Conservation (phyloP, 1,140 invertebrate species). For the Magallana angulata region DNA sequence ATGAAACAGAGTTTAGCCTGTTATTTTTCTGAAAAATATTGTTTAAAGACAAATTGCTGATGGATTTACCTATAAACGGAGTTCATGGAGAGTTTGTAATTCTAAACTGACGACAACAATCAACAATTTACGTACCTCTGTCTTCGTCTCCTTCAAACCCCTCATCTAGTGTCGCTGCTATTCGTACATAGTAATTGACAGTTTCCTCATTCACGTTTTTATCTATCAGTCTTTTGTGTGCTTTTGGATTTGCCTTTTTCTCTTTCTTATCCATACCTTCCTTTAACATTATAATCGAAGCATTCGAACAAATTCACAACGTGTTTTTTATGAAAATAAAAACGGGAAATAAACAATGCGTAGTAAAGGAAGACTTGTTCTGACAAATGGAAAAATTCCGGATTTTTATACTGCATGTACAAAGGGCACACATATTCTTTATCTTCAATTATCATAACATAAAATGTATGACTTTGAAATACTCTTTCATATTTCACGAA, state of each 20-base stretch:
- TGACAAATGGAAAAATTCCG: background rate
- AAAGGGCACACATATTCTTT: no score
- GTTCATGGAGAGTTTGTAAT: no score
- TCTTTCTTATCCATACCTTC: background rate
- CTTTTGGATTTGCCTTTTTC: background rate
- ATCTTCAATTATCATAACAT: no score
- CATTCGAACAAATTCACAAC: background rate
- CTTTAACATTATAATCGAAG: background rate
- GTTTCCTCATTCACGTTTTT: constrained; percentile 27
- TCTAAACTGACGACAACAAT: no score
- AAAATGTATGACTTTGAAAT: no score
- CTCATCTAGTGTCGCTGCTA: constrained; percentile 38
- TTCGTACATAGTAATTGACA: constrained; percentile 40
- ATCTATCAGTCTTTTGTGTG: constrained; percentile 1
- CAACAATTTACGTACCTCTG: background rate
- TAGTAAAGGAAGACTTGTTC: background rate
- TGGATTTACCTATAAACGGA: no score
- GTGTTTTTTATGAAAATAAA: background rate
- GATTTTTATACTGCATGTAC: background rate
- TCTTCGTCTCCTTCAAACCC: constrained; percentile 40
- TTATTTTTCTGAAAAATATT: no score
- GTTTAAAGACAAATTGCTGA: no score
- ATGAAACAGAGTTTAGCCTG: no score
- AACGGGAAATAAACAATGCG: background rate
- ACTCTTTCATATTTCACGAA: no score